These are phyloP conservation scores for Nyctibius grandis DNA, from an alignment of 2,797 vertebrate species.

Conservation along the genomic window DNA sequence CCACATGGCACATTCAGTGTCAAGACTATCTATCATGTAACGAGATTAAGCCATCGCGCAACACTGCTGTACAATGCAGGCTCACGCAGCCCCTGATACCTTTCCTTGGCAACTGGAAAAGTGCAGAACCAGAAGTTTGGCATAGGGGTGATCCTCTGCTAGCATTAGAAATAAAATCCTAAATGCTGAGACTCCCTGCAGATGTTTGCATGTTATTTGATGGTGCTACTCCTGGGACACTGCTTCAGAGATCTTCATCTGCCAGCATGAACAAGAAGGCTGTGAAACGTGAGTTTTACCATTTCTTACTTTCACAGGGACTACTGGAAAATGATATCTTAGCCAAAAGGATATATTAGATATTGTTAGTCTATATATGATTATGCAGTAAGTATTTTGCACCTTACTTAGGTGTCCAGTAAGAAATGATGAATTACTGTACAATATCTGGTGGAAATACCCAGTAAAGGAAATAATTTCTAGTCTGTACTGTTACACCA, in stretches of 20 bases:
- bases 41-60: neutral
- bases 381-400: neutral
- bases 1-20: neutral
- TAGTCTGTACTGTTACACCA: neutral
- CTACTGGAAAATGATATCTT: neutral
- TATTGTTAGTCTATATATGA: neutral
- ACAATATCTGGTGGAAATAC: neutral
- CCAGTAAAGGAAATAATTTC: neutral
- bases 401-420: neutral
- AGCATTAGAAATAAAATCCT: neutral
- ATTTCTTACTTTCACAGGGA: neutral
- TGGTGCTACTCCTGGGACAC: neutral
- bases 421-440: neutral
- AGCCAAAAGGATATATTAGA: neutral
- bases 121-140: neutral
- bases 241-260: conserved; percentile 17
- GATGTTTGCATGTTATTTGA: conserved; percentile 3
- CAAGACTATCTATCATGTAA: conserved; percentile 17
- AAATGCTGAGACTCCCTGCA: conserved; percentile 16
- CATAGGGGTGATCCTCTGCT: neutral
- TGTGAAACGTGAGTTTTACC: conserved; percentile 50
- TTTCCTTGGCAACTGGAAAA: conserved; percentile 9
- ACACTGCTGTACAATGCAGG: neutral
- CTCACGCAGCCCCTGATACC: neutral
- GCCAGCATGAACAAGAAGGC: conserved; percentile 17